A percentile compares a stretch with the other conserved stretches of the same genome.
Evolutionary conservation across 2,113 vertebrate genomes (phyloP).

Genomic region (Pyxicephalus adspersus): DNA sequence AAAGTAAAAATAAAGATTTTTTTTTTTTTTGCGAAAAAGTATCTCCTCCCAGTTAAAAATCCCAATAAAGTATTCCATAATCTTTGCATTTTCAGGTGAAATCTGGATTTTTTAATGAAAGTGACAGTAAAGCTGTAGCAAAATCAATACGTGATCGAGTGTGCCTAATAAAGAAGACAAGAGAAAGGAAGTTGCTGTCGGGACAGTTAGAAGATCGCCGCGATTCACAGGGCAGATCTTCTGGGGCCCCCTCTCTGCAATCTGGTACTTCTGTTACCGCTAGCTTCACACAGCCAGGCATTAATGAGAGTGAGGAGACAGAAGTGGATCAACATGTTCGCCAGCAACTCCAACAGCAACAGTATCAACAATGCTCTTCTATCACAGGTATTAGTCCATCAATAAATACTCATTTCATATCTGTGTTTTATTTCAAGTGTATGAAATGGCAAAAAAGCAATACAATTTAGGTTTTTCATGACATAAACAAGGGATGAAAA

Average conservation of each 20-base stretch:
- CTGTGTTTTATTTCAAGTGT: neutral
- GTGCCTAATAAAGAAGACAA: conserved; percentile 84
- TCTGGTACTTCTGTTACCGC: conserved; percentile 62
- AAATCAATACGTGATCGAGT: conserved; percentile 90
- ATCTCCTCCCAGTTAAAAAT: too few relatives aligned
- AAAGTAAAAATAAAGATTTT: too few relatives aligned
- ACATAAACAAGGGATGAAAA: too few relatives aligned
- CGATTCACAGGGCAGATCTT: conserved; percentile 68
- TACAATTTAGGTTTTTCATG: too few relatives aligned
- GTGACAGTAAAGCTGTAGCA: conserved; percentile 89
- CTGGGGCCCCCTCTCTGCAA: conserved; percentile 54
- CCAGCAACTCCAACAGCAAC: conserved; percentile 70
- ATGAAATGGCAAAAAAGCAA: too few relatives aligned
- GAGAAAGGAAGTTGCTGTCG: conserved; percentile 78
- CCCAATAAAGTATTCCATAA: conserved; percentile 23
- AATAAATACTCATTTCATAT: neutral
- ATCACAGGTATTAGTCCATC: conserved; percentile 39
- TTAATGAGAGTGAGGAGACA: conserved; percentile 78
- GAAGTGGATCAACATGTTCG: conserved; percentile 82
- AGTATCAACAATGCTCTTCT: conserved; percentile 57
- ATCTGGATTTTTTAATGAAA: conserved; percentile 92
- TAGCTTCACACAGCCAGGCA: conserved; percentile 64
- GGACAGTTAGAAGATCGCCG: conserved; percentile 63
- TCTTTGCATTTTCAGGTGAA: conserved; percentile 76
- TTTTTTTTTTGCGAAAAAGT: too few relatives aligned